These are phyloP conservation scores for Chromobotia macracanthus DNA, from an alignment of 2,797 vertebrate genomes.

Conservation along the genomic window DNA sequence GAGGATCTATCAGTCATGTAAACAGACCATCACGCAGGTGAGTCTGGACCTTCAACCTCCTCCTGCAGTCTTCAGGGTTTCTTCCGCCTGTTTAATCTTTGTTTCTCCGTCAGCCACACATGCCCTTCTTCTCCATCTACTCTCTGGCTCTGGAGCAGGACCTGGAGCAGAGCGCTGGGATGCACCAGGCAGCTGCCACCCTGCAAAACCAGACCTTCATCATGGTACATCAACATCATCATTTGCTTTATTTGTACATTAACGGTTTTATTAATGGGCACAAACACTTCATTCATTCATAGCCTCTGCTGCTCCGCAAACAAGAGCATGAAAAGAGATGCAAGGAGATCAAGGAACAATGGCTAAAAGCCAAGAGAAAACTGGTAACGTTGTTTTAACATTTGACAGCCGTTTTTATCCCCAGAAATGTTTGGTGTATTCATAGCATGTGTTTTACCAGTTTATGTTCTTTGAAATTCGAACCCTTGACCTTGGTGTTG, in stretches of 20 bases:
- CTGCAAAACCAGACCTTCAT: slow-evolving; percentile 90
- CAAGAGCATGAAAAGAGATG: slow-evolving; percentile 91
- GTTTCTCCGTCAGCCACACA: slow-evolving; percentile 81
- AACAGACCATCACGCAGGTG: slow-evolving; percentile 87
- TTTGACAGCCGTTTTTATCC: too few species aligned
- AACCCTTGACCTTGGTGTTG: too few species aligned
- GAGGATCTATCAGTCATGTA: slow-evolving; percentile 89
- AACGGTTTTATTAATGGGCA: background rate
- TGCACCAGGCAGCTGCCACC: slow-evolving; percentile 81
- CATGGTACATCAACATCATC: slow-evolving; percentile 75
- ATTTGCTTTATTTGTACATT: background rate
- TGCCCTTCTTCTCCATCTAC: slow-evolving; percentile 97
- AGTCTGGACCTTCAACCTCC: background rate
- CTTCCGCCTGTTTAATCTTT: background rate
- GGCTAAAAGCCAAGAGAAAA: slow-evolving; percentile 92
- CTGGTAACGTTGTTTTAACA: slow-evolving; percentile 78
- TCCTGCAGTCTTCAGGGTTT: background rate
- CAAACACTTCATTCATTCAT: background rate
- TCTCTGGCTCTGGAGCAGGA: slow-evolving; percentile 96
- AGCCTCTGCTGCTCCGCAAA: slow-evolving; percentile 86
- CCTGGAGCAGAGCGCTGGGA: slow-evolving; percentile 81
- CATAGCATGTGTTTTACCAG: too few species aligned
- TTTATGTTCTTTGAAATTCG: too few species aligned
- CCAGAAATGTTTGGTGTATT: too few species aligned
- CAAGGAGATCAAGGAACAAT: slow-evolving; percentile 95